Base-by-base conservation (phyloP, 2,797 vertebrate species). In the Manis pentadactyla region DNA sequence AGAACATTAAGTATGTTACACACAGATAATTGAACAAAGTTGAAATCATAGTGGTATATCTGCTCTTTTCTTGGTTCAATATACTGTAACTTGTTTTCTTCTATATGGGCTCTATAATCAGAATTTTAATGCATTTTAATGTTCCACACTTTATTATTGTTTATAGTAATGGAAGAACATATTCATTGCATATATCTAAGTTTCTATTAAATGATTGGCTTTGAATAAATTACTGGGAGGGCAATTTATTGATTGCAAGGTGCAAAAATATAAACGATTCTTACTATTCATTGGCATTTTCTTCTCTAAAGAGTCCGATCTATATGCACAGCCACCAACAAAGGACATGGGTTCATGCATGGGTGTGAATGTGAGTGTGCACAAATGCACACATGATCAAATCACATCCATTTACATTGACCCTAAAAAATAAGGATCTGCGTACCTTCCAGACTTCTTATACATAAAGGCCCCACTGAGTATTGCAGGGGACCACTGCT, bases 371-470 rank as follows among this genome's bases (percentile, higher is more conserved):
- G 1, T 34, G 15, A 59, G 59, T 23, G 4, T n/a, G 11, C 4
- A 1, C n/a, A 25, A 27, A 7, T 7, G 12, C 3, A 8, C 7
- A 0, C 21, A 15, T 8, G 9, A 34, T 34, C 59, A 18, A 14
- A 51, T 37, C 27, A 0, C 21, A 39, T 17, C 34, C 17, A 12
- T 84, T 79, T 42, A 19, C 31, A 31, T 46, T 3, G 8, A 63
- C 18, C 53, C 14, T 51, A 9, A 57, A 74, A 85, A 31, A 7
- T 19, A 57, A 46, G 11, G 9, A 34, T 77, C 37, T 23, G 31
- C 17, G 34, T 11, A 23, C 27, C 31, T 91, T 42, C 59, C 0
- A 5, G 12, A 51, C 15, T 31, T 34, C 55, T 37, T 37, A 29
- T 9, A 63, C 1, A 0, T 17, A 10, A 83, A 73, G 34, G 3